These are phyloP conservation scores for Ifrita kowaldi DNA, from an alignment of 2,113 vertebrate genomes.

Conservation along the genomic window DNA sequence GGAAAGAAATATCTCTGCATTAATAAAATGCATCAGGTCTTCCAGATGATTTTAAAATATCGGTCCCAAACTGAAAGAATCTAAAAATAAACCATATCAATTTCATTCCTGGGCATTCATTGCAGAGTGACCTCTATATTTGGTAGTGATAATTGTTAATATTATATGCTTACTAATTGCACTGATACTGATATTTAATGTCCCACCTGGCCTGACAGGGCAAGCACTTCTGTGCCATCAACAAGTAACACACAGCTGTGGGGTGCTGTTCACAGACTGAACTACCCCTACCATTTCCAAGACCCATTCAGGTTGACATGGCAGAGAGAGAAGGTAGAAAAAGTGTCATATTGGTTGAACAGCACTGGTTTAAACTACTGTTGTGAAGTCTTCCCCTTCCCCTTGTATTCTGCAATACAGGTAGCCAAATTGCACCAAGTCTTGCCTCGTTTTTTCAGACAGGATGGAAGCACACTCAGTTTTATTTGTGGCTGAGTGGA, in stretches of 20 bases:
- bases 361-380: neutral
- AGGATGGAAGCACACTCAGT: neutral
- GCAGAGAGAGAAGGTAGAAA: neutral
- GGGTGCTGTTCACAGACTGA: neutral
- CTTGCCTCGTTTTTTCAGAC: neutral
- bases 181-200: slow-evolving; percentile 4
- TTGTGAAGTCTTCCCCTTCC: neutral
- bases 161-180: neutral
- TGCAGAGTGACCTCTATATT: slow-evolving; percentile 45
- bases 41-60: slow-evolving; percentile 46
- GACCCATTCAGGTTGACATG: neutral
- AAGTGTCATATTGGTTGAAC: neutral
- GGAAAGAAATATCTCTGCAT: neutral
- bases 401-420: neutral
- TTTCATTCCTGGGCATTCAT: slow-evolving; percentile 29
- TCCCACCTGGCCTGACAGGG: neutral
- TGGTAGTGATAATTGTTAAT: neutral
- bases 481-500: neutral
- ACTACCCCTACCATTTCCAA: neutral
- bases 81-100: slow-evolving; percentile 61
- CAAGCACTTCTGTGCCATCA: neutral
- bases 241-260: neutral
- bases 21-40: slow-evolving; percentile 62
- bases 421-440: neutral
- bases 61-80: slow-evolving; percentile 14